Conservation (phyloP, 2,113 vertebrate genomes). For the Ictalurus punctatus region DNA sequence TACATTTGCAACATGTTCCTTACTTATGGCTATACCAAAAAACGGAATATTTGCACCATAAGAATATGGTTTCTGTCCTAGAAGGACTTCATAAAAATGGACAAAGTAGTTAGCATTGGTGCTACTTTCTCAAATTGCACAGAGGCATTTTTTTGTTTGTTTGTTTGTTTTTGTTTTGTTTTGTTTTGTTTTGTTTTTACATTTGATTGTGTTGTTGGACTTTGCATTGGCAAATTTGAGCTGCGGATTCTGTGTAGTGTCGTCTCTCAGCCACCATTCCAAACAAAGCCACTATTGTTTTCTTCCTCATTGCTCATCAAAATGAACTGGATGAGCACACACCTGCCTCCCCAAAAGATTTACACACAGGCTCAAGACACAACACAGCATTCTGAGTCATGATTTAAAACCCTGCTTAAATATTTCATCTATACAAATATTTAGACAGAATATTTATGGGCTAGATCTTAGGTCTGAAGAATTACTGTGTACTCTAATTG, state of each 20-base stretch:
- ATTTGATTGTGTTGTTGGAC: not conserved
- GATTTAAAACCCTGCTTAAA: not conserved
- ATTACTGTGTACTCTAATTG: conserved; percentile 1
- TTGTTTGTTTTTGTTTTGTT: too few species aligned
- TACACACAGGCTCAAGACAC: conserved; percentile 4
- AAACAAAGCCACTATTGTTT: conserved; percentile 28
- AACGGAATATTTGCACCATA: not conserved
- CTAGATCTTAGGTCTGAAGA: not conserved
- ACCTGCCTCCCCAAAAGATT: conserved; percentile 29
- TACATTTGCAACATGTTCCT: not conserved
- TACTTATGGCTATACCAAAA: not conserved
- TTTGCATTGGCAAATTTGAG: not conserved
- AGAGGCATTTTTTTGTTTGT: not conserved
- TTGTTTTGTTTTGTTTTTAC: not conserved
- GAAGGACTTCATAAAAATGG: not conserved
- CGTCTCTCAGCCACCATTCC: not conserved
- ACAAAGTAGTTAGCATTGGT: not conserved
- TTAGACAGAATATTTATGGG: not conserved
- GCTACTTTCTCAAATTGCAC: not conserved
- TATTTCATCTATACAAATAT: not conserved
- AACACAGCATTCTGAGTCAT: not conserved
- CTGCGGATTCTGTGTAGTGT: not conserved
- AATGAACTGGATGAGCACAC: conserved; percentile 17
- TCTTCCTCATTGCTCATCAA: not conserved
- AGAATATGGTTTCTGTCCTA: not conserved